Base-by-base conservation (phyloP, 2,888 invertebrate species). In the Phalangium opilio region DNA sequence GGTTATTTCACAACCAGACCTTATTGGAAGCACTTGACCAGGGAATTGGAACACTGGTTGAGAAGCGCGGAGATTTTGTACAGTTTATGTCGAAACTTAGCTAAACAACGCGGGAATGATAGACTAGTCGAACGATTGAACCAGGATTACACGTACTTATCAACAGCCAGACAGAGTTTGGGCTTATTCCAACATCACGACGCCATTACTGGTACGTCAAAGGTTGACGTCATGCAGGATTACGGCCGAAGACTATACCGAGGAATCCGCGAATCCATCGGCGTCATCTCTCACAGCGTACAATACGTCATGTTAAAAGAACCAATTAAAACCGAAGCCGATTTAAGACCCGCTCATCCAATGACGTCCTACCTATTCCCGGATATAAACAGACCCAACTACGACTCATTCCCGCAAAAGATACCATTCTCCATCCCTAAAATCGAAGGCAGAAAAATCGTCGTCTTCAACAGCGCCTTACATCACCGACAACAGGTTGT, bases 141-240 rank as follows among this genome's bases (percentile, higher is more conserved):
- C 27, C 48, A 54, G 40, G 55, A 58, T 41, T 57, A 55, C 19
- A 36, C 45, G 2, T 46, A 50, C 27, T 41, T 62, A 19, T 61
- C 51, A 32, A 55, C 44, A 58, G 87, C 83, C 0, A 72, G 93
- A 41, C 74, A 89, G 41, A 83, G 83, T 65, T 70, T 95, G 51
- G 93, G 83, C 0, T 70, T 95, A 11, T 95, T 95, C 63, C 91
- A 95, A 64, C 96, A 96, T 64, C 96, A 96, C 66, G 96, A 96
- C 63, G 95, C 93, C 8, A 93, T 95, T 48, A 95, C 95, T 0
- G 95, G 95, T 4, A 95, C 95, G 0, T 85, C 89, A 1, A 89
- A 87, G 63, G 77, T 82, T 0, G 79, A 76, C 56, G 95, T 95
- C 0, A 93, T 91, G 83, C 77, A 82, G 50, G 95, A 96, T 65